Percentiles rank a stretch among this genome's conserved stretches.
These are phyloP conservation scores for Mactromeris polynyma DNA, from an alignment of 2,888 invertebrate genomes.

Conservation along the genomic window DNA sequence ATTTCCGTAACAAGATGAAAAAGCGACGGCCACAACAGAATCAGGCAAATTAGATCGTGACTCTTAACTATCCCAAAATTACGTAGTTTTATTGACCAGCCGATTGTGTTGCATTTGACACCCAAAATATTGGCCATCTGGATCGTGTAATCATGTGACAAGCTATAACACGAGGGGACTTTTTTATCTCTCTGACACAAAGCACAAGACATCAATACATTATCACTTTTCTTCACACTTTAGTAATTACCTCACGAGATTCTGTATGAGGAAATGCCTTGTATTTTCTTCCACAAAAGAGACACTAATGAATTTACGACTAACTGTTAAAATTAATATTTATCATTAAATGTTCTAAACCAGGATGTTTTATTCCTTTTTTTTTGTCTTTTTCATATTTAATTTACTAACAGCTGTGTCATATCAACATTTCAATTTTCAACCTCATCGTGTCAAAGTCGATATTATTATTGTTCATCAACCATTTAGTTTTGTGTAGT, in stretches of 20 bases:
- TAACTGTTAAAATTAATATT: neutral
- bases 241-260: neutral
- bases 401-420: neutral
- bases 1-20: neutral
- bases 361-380: neutral
- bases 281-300: neutral
- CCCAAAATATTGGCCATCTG: conserved; percentile 2
- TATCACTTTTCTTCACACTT: conserved; percentile 9
- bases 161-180: neutral
- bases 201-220: neutral
- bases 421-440: too few relatives aligned
- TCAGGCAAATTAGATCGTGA: neutral
- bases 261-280: neutral
- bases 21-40: neutral
- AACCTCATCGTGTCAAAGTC: neutral
- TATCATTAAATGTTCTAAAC: neutral
- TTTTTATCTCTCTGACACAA: neutral
- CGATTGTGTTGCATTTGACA: neutral
- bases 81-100: neutral
- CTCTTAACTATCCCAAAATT: neutral
- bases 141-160: neutral
- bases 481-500: too few relatives aligned
- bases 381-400: neutral
- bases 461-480: neutral
- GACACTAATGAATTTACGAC: neutral